Percentiles rank a stretch among this genome's conserved stretches.
Conservation (phyloP, 2,888 invertebrate genomes). For the Erebia epiphron region DNA sequence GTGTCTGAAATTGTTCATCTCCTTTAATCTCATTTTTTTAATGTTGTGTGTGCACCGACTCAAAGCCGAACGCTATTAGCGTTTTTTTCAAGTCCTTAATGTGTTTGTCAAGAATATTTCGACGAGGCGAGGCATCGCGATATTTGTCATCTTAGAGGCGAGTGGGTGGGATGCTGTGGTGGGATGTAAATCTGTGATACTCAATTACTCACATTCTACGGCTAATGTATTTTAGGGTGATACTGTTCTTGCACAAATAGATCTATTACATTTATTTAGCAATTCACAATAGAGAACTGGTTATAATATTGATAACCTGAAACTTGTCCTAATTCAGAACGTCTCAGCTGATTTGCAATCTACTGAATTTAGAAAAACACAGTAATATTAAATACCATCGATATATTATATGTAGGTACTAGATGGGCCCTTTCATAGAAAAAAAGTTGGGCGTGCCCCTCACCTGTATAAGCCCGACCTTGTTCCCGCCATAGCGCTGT, state of each 20-base stretch:
- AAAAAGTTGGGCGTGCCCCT: too few relatives aligned
- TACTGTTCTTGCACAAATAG: constrained; percentile 20
- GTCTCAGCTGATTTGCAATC: too few relatives aligned
- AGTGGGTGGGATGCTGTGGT: constrained; percentile 51
- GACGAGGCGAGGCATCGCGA: constrained; percentile 48
- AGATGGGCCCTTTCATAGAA: too few relatives aligned
- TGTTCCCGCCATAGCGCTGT: too few relatives aligned
- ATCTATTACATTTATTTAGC: constrained; percentile 15
- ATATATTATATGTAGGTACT: too few relatives aligned
- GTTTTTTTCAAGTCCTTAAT: constrained; percentile 13
- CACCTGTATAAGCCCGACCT: too few relatives aligned
- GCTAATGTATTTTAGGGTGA: constrained; percentile 52
- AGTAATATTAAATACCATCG: too few relatives aligned
- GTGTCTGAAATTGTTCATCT: neutral
- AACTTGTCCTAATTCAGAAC: too few relatives aligned
- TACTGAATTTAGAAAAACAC: too few relatives aligned
- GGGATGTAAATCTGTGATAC: constrained; percentile 50
- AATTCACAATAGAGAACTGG: neutral
- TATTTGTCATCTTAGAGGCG: constrained; percentile 52
- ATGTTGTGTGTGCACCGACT: constrained; percentile 17
- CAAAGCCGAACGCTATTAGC: constrained; percentile 14
- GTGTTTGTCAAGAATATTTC: constrained; percentile 29
- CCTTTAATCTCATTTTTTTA: neutral
- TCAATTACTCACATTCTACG: constrained; percentile 46
- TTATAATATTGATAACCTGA: neutral